These are phyloP conservation scores for Drosophila neoperkinsi DNA, from an alignment of 2,888 invertebrate species.

Conservation along the genomic window DNA sequence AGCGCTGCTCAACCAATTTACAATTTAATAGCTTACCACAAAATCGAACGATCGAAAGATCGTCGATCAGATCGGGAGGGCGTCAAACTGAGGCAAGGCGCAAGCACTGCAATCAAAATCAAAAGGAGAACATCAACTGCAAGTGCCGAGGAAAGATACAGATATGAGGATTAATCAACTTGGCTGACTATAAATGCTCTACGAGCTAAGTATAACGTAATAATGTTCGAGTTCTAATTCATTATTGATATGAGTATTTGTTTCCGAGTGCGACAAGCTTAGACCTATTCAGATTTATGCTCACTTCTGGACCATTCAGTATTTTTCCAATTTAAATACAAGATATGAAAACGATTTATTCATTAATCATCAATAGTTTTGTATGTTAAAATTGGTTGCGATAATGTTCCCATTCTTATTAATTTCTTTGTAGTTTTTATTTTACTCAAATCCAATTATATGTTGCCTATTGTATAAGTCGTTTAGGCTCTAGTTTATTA, in stretches of 20 bases:
- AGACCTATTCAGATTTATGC: background rate
- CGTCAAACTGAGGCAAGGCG: constrained; percentile 5
- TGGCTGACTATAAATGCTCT: background rate
- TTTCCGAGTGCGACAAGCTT: background rate
- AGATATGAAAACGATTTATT: background rate
- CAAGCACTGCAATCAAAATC: constrained; percentile 3
- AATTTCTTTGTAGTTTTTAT: background rate
- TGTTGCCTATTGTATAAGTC: constrained; percentile 9
- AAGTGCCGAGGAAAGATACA: background rate
- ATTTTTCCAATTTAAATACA: background rate
- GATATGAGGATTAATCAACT: background rate
- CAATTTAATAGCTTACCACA: constrained; percentile 78
- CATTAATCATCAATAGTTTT: background rate
- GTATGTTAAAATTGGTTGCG: background rate
- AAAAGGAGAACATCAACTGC: background rate
- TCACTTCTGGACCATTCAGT: background rate
- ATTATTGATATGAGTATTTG: background rate
- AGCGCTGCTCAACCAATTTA: constrained; percentile 78
- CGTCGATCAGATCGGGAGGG: constrained; percentile 5
- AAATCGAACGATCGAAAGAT: constrained; percentile 72
- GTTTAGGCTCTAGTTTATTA: constrained; percentile 26
- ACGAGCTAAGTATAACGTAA: background rate
- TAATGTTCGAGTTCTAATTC: background rate
- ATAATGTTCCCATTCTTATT: background rate
- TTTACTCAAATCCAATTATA: constrained; percentile 22